Conservation (phyloP, 2,888 invertebrate genomes). For the Diadegma fenestrale region DNA sequence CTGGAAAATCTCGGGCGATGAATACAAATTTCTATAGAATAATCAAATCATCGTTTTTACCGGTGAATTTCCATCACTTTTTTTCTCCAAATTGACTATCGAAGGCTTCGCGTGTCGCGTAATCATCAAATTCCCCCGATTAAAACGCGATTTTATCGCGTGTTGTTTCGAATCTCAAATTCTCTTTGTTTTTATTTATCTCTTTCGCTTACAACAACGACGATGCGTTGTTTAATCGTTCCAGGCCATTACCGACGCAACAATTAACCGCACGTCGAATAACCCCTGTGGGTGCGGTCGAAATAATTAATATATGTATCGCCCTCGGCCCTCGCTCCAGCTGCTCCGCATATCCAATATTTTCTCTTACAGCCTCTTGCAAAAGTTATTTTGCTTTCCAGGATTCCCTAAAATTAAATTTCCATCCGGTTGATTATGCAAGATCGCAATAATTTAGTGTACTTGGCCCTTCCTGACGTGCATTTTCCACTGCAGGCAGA, state of each 20-base stretch:
- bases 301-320: slow-evolving; percentile 64
- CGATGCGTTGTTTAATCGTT: slow-evolving; percentile 58
- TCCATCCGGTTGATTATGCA: too few relatives aligned
- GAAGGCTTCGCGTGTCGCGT: slow-evolving; percentile 1
- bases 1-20: slow-evolving; percentile 61
- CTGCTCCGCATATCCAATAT: neutral
- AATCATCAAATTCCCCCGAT: slow-evolving; percentile 1
- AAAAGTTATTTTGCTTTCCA: neutral
- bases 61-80: neutral
- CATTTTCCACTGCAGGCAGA: too few relatives aligned
- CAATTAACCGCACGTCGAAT: slow-evolving; percentile 64
- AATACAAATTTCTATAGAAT: slow-evolving; percentile 50
- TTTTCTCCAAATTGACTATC: slow-evolving; percentile 35
- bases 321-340: slow-evolving; percentile 16
- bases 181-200: slow-evolving; percentile 33
- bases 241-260: slow-evolving; percentile 63
- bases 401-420: neutral
- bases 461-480: too few relatives aligned
- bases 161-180: slow-evolving; percentile 9
- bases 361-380: neutral
- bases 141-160: slow-evolving; percentile 58
- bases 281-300: slow-evolving; percentile 61
- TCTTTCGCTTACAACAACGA: slow-evolving; percentile 18
- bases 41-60: slow-evolving; percentile 12
- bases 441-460: too few relatives aligned